Conservation (phyloP, 2,113 vertebrate species). For the Orthonyx spaldingii region DNA sequence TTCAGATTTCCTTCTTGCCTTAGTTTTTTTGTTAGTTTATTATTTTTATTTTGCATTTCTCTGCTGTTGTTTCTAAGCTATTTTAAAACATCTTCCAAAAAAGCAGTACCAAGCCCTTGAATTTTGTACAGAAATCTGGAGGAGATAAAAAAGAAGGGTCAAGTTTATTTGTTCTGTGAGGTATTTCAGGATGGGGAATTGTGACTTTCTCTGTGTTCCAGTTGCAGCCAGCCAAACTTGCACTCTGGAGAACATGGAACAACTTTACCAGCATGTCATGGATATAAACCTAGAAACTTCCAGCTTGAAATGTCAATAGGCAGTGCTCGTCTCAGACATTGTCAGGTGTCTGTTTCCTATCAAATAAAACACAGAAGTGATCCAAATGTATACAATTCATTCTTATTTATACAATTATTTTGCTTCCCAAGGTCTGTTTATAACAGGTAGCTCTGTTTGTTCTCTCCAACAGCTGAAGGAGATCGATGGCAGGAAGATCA, state of each 20-base stretch:
- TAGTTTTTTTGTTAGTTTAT: not conserved
- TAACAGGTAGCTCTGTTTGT: slow-evolving; percentile 3
- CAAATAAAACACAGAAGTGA: not conserved
- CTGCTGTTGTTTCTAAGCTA: not conserved
- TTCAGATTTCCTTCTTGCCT: not conserved
- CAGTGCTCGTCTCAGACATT: not conserved
- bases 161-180: not conserved
- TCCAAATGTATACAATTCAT: not conserved
- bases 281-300: not conserved
- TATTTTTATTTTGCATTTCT: not conserved
- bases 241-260: not conserved
- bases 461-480: slow-evolving; percentile 82
- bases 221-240: not conserved
- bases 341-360: not conserved
- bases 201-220: not conserved
- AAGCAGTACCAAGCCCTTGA: not conserved
- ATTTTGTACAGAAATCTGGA: not conserved
- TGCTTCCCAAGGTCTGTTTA: not conserved
- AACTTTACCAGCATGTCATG: not conserved
- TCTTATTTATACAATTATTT: not conserved
- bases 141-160: not conserved
- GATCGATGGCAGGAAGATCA: slow-evolving; percentile 83
- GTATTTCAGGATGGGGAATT: not conserved
- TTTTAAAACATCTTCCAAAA: not conserved
- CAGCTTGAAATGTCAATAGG: not conserved